phyloP scores from a whole-genome alignment of 2,888 invertebrate genomes.

The Scrobipalpa atriplicella region DNA sequence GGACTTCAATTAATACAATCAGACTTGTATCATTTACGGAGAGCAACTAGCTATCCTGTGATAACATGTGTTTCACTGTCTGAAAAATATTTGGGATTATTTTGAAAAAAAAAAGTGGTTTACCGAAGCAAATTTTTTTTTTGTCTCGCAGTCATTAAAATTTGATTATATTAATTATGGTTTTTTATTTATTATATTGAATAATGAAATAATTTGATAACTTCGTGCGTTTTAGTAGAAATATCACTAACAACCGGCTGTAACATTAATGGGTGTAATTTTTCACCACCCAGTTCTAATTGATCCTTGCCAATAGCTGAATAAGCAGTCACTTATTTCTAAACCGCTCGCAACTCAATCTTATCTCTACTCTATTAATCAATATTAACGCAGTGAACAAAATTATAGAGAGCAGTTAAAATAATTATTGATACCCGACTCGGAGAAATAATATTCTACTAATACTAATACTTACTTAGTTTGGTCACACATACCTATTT shows the following conservation, averaged over 20 bases:
- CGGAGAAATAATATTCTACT: not conserved
- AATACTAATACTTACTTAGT: too few species aligned
- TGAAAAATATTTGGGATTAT: too few species aligned
- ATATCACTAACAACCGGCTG: conserved; percentile 14
- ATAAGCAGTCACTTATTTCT: not conserved
- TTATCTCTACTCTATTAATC: not conserved
- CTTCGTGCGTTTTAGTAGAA: not conserved
- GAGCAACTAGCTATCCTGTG: too few species aligned
- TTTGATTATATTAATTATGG: too few species aligned
- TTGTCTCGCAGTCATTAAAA: not conserved
- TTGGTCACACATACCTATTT: not conserved
- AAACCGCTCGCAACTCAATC: conserved; percentile 13
- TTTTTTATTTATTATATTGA: not conserved
- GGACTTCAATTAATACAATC: too few species aligned
- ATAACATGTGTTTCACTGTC: too few species aligned
- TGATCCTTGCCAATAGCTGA: conserved; percentile 10
- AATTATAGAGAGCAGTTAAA: conserved; percentile 5
- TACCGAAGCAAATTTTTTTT: not conserved
- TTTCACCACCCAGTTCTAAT: conserved; percentile 12
- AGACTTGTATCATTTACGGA: too few species aligned
- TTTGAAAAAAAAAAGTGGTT: too few species aligned
- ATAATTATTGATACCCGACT: conserved; percentile 2
- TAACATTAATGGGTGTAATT: not conserved
- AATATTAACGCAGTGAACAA: not conserved
- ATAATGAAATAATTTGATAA: not conserved